Base-by-base conservation (phyloP, 2,888 invertebrate genomes). In the Agrypnus murinus region DNA sequence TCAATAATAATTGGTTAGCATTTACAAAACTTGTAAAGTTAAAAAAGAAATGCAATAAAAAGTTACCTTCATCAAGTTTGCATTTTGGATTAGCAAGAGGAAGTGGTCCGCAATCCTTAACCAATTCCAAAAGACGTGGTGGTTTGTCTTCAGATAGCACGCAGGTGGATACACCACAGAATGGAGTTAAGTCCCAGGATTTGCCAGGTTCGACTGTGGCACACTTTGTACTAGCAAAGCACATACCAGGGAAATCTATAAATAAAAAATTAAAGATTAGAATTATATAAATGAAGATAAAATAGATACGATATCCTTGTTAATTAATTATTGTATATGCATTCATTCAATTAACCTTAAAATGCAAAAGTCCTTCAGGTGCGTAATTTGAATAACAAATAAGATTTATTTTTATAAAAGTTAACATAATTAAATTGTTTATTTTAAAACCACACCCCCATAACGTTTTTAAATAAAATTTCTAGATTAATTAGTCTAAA, bases 81-180 rank as follows among this genome's bases (percentile, higher is more conserved):
- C 96, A 96, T 83, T 95, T 95, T 74, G 93, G 92, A 85, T 96
- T 96, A 73, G 94, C 91, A 75, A 95, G 88, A 4, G 96, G 96
- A 75, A 95, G 88, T 14, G 96, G 95, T 9, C 96, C 96, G 81
- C 96, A 96, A 86, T 96, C 96, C 82, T 95, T 95, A 0, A 95
- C 95, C 78, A 94, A 87, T 86, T 95, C 95, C 76, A 95, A 87
- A 0, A 95, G 90, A 80, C 93, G 91, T 38, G 92, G 91, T 34
- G 92, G 90, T 75, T 89, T 88, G 82, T 94, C 93, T 75, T 94
- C 93, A 76, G 92, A 92, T 77, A 92, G 89, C 2, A 95, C 93
- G 86, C 96, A 96, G 65, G 94, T 95, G 79, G 95, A 94, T 77
- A 94, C 91, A n/a, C 96, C 96, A 82, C 96, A 96, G 92, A 96